These are phyloP conservation scores for Frankliniella fusca DNA, from an alignment of 2,888 invertebrate species.

Conservation along the genomic window DNA sequence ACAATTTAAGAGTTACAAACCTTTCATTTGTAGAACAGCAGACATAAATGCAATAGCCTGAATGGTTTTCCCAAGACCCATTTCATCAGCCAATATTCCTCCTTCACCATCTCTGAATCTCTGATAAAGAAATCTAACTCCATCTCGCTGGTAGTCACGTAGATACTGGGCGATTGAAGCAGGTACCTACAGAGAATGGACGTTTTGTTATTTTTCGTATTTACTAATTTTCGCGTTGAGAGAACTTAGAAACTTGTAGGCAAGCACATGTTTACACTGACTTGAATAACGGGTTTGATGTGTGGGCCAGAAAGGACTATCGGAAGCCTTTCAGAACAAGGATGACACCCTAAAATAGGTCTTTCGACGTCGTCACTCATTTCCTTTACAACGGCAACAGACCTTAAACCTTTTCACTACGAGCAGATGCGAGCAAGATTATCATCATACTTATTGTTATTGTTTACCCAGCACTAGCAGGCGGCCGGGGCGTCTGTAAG, in stretches of 20 bases:
- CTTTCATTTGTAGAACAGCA: conserved; percentile 14
- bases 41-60: conserved; percentile 8
- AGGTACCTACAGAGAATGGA: background rate
- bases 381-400: background rate
- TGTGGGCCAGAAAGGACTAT: background rate
- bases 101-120: background rate
- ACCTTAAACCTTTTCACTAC: background rate
- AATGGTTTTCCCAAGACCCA: background rate
- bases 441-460: background rate
- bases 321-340: background rate
- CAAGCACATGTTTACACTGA: background rate
- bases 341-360: background rate
- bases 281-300: background rate
- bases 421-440: too few species aligned
- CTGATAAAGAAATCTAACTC: background rate
- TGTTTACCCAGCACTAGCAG: too few species aligned
- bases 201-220: background rate
- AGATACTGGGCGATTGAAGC: background rate
- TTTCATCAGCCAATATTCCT: background rate
- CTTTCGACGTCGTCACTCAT: background rate
- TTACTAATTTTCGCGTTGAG: background rate
- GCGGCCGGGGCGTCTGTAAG: too few species aligned
- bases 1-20: background rate
- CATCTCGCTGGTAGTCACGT: background rate
- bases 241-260: background rate